A percentile compares a stretch with the other conserved stretches of the same genome.
Evolutionary conservation across 2,888 invertebrate genomes (phyloP).

Genomic region (Deilephila porcellus): DNA sequence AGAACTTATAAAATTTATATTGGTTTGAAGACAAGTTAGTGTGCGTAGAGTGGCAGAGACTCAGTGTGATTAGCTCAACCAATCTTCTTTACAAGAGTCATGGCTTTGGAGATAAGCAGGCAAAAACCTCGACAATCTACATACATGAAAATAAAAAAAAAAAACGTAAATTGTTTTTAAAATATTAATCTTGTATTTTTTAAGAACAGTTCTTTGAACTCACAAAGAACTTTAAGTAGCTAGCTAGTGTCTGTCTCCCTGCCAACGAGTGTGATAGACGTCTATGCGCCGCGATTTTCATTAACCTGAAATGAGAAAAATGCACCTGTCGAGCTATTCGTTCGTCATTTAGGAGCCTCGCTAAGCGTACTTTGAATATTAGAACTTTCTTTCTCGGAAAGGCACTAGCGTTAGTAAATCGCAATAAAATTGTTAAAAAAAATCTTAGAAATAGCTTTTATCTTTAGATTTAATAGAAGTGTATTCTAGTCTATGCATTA

Average conservation of each 20-base stretch:
- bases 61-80: too few relatives aligned
- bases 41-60: too few relatives aligned
- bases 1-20: too few relatives aligned
- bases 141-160: too few relatives aligned
- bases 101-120: too few relatives aligned
- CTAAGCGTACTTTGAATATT: slow-evolving; percentile 39
- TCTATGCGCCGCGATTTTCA: slow-evolving; percentile 66
- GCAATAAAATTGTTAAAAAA: not conserved
- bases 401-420: not conserved
- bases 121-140: too few relatives aligned
- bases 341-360: slow-evolving; percentile 43
- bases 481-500: too few relatives aligned
- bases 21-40: too few relatives aligned
- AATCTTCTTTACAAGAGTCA: too few relatives aligned
- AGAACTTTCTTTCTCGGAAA: slow-evolving; percentile 27
- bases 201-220: not conserved
- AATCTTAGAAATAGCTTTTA: too few relatives aligned
- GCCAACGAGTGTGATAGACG: slow-evolving; percentile 59
- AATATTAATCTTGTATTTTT: not conserved
- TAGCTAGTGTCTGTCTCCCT: slow-evolving; percentile 67
- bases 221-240: slow-evolving; percentile 39
- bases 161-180: too few relatives aligned
- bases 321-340: slow-evolving; percentile 59
- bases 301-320: slow-evolving; percentile 80
- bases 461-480: too few relatives aligned